Conservation (phyloP, 2,888 invertebrate species). For the Anticlea derivata region DNA sequence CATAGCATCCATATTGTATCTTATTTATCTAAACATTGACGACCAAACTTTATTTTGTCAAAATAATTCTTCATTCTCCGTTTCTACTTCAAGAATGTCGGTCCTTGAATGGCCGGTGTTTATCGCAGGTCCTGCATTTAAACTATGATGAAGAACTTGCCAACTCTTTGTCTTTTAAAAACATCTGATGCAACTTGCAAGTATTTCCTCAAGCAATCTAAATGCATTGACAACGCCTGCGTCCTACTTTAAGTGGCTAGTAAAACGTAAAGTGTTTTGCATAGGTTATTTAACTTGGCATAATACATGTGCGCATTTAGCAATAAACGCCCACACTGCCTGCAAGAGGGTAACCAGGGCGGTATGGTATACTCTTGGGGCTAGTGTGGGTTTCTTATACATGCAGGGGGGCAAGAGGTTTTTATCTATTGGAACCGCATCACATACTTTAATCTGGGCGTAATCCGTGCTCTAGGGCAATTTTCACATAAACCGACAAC, state of each 20-base stretch:
- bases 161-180: too few species aligned
- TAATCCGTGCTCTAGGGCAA: too few species aligned
- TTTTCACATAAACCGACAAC: too few species aligned
- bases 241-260: conserved; percentile 20
- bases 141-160: too few species aligned
- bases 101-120: too few species aligned
- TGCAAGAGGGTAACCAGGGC: background rate
- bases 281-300: conserved; percentile 23
- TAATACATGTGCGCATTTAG: conserved; percentile 47
- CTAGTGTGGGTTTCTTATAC: background rate
- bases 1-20: background rate
- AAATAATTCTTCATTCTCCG: background rate
- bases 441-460: too few species aligned
- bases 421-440: too few species aligned
- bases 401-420: too few species aligned
- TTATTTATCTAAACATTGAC: conserved; percentile 12
- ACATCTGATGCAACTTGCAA: background rate
- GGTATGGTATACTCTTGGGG: background rate
- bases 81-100: background rate
- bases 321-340: conserved; percentile 51
- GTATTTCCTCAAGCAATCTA: conserved; percentile 6
- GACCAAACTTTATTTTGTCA: too few species aligned
- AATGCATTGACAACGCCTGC: conserved; percentile 22
- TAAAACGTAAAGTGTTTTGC: conserved; percentile 23
- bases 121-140: too few species aligned